Evolutionary conservation across 1,140 invertebrate species (phyloP).

Genomic region (Nebria ingens): DNA sequence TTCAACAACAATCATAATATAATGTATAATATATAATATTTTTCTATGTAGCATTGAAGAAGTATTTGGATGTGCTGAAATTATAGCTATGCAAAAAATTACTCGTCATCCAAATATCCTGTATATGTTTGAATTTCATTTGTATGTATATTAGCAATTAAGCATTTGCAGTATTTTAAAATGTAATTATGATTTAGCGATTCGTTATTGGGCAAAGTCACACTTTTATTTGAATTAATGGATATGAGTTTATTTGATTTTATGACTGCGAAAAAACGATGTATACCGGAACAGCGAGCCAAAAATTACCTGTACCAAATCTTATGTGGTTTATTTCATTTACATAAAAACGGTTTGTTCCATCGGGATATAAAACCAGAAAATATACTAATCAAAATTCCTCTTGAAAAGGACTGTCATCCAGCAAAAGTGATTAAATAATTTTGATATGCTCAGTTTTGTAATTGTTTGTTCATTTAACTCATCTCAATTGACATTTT

Average conservation of each 20-base stretch:
- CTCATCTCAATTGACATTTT: no score
- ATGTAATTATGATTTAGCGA: no score
- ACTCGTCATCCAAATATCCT: constrained; percentile 49
- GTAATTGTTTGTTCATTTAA: no score
- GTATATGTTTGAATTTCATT: constrained; percentile 49
- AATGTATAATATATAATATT: constrained; percentile 4
- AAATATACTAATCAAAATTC: constrained; percentile 51
- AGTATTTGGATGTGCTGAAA: constrained; percentile 47
- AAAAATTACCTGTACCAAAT: constrained; percentile 46
- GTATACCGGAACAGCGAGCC: constrained; percentile 32
- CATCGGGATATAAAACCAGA: constrained; percentile 62
- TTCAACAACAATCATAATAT: constrained; percentile 13
- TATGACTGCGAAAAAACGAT: constrained; percentile 38
- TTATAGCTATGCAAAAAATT: constrained; percentile 48
- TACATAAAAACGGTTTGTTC: constrained; percentile 53
- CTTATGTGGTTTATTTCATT: constrained; percentile 41
- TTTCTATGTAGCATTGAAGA: constrained; percentile 38
- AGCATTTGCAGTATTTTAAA: no score
- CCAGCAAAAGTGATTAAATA: no score
- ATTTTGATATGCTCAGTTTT: no score
- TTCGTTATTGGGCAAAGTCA: constrained; percentile 40
- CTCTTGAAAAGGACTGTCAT: constrained; percentile 3
- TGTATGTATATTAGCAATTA: no score
- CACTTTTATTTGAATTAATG: constrained; percentile 56
- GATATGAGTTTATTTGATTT: constrained; percentile 60